Conservation (phyloP, 2,797 vertebrate species). For the Falco novaeseelandiae region DNA sequence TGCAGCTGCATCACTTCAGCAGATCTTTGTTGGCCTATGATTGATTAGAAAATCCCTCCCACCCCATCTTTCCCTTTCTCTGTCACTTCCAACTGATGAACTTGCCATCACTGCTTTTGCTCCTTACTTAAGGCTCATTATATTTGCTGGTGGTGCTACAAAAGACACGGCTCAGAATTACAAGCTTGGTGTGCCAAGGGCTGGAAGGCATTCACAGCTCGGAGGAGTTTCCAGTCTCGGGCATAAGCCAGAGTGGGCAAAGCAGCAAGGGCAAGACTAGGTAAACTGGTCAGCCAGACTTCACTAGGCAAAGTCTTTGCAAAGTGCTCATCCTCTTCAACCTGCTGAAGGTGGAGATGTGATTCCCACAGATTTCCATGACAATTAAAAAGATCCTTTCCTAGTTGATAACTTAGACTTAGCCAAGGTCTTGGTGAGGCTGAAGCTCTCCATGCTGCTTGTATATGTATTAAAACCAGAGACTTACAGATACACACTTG, state of each 20-base stretch:
- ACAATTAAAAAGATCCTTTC: background rate
- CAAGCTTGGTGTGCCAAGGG: fast-evolving
- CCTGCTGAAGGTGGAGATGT: background rate
- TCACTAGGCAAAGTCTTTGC: background rate
- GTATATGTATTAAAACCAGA: background rate
- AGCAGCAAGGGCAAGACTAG: background rate
- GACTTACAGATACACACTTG: fast-evolving
- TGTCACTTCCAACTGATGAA: background rate
- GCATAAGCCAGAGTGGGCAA: background rate
- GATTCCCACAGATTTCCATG: background rate
- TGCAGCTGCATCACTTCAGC: background rate
- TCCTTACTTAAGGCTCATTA: background rate
- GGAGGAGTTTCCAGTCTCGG: background rate
- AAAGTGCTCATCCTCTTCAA: background rate
- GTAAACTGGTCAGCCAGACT: background rate
- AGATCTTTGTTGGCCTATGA: background rate
- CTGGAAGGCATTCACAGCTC: background rate
- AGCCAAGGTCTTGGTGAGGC: background rate
- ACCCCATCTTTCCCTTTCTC: background rate
- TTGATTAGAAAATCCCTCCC: background rate
- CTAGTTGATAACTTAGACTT: background rate
- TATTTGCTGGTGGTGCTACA: background rate
- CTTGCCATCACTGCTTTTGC: background rate
- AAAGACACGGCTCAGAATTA: background rate
- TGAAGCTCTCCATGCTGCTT: background rate